These are phyloP conservation scores for Ctenosaura bakeri DNA, from an alignment of 2,797 vertebrate species.

Conservation along the genomic window DNA sequence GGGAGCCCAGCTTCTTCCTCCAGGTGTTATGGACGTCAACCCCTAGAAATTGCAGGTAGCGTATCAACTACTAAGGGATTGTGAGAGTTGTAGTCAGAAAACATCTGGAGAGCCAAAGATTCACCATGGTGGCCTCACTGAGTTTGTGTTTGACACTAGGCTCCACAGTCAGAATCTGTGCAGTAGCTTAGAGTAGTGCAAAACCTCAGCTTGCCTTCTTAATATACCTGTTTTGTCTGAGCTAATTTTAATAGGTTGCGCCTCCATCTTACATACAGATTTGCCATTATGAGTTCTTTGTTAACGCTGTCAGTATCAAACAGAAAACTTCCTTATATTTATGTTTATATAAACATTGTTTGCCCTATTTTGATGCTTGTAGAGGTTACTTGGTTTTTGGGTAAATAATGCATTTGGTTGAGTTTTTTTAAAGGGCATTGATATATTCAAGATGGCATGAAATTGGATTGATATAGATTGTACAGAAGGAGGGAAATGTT, in stretches of 20 bases:
- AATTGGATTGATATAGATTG: background rate
- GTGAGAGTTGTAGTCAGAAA: no score
- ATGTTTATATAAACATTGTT: background rate
- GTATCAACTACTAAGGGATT: no score
- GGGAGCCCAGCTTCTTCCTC: no score
- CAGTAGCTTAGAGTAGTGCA: background rate
- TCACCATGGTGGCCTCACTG: background rate
- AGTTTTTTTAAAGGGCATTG: background rate
- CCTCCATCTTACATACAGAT: background rate
- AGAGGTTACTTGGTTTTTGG: background rate
- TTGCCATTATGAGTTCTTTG: background rate
- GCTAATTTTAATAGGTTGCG: background rate
- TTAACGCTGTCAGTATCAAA: background rate
- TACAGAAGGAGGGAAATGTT: background rate
- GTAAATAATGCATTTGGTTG: background rate
- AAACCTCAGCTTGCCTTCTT: conserved; percentile 22
- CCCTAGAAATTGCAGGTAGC: no score
- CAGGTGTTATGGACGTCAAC: no score
- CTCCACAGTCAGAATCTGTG: background rate
- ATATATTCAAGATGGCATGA: background rate
- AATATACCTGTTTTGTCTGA: background rate
- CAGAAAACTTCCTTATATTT: conserved; percentile 11
- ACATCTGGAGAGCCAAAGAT: no score
- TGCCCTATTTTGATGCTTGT: background rate
- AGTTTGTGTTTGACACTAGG: background rate